These are phyloP conservation scores for Eupristina koningsbergeri DNA, from an alignment of 1,140 invertebrate genomes.

Conservation along the genomic window DNA sequence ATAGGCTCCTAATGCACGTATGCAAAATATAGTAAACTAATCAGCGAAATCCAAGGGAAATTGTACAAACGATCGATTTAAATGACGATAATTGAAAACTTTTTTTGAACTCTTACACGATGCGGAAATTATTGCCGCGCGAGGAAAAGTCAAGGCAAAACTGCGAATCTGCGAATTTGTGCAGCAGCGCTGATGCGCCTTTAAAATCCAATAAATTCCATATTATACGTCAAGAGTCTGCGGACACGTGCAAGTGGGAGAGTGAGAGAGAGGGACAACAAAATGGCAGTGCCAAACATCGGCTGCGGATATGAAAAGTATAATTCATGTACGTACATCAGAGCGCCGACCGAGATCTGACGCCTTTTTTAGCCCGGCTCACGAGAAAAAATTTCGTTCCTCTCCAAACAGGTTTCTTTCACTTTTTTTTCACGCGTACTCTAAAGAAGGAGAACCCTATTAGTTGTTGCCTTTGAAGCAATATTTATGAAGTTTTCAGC, in stretches of 20 bases:
- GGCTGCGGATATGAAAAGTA: neutral
- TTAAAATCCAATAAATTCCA: constrained; percentile 23
- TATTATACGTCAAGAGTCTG: neutral
- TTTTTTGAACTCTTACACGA: too few relatives aligned
- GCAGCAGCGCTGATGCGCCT: neutral
- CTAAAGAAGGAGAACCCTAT: neutral
- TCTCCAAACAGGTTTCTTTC: neutral
- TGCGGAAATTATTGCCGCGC: too few relatives aligned
- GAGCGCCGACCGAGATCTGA: neutral
- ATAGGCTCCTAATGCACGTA: neutral
- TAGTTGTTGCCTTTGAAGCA: neutral
- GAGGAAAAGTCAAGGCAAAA: too few relatives aligned
- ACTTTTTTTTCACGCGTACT: neutral
- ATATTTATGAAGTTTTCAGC: neutral
- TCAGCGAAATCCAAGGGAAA: neutral
- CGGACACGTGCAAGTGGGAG: too few relatives aligned
- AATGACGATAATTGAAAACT: constrained; percentile 29
- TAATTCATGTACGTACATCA: neutral
- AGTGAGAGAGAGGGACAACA: neutral
- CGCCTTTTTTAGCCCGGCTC: neutral
- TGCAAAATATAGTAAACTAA: too few relatives aligned
- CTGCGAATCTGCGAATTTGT: too few relatives aligned
- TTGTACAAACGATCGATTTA: neutral
- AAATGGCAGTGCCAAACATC: neutral
- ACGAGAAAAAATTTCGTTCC: too few relatives aligned